Conservation (phyloP, 2,113 vertebrate genomes). For the Loxodonta africana region DNA sequence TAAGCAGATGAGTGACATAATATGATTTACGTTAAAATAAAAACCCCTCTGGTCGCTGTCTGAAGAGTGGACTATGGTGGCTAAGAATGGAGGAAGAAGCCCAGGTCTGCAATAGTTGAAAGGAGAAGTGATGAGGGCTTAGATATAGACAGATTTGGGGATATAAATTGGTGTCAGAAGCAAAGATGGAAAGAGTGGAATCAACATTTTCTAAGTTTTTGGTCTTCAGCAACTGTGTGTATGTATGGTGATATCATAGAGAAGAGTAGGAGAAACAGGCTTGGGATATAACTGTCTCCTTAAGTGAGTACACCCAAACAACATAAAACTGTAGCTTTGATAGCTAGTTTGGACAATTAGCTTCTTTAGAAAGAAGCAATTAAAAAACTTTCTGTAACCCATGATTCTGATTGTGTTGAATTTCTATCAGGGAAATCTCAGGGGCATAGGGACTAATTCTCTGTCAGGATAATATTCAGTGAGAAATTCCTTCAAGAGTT, state of each 20-base stretch:
- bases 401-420: neutral
- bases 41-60: neutral
- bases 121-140: neutral
- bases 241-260: neutral
- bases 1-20: neutral
- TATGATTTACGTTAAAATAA: constrained; percentile 3
- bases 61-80: neutral
- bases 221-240: neutral
- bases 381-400: neutral
- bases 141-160: neutral
- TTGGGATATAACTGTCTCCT: neutral
- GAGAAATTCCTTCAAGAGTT: neutral
- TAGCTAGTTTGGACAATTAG: neutral
- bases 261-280: neutral
- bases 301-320: neutral
- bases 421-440: neutral
- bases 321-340: neutral
- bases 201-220: neutral
- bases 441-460: neutral
- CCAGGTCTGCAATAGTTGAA: neutral
- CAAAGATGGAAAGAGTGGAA: neutral
- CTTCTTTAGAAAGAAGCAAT: neutral
- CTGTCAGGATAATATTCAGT: neutral
- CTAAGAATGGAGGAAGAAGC: neutral
- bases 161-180: neutral